Evolutionary conservation across 2,113 vertebrate species (phyloP).

Genomic region (Mustela nigripes): DNA sequence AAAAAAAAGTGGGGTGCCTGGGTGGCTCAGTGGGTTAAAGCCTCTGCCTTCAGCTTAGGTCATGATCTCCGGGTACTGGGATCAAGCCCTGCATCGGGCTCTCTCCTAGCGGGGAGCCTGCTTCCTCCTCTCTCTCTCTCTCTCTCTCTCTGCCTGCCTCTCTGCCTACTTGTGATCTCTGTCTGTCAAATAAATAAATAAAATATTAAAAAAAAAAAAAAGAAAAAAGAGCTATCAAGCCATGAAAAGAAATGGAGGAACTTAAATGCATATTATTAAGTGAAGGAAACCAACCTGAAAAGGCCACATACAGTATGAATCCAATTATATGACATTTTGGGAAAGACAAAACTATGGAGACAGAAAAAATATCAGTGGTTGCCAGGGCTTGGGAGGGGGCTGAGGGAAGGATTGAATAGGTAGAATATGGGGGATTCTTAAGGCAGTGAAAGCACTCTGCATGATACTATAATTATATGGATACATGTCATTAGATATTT

Average conservation of each 20-base stretch:
- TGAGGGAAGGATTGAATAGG: not conserved
- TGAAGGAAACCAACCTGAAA: not conserved
- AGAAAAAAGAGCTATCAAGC: not conserved
- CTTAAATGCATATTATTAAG: not conserved
- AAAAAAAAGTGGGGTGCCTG: too few relatives aligned
- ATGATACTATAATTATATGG: not conserved
- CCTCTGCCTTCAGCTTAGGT: too few relatives aligned
- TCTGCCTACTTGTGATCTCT: too few relatives aligned
- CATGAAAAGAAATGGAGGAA: not conserved
- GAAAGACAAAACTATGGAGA: not conserved
- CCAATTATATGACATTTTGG: not conserved
- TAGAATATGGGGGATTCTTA: not conserved
- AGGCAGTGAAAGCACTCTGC: not conserved
- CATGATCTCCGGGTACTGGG: too few relatives aligned
- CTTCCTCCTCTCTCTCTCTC: too few relatives aligned
- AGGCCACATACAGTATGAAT: not conserved
- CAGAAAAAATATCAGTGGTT: not conserved
- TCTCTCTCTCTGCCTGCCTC: too few relatives aligned
- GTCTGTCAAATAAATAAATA: too few relatives aligned
- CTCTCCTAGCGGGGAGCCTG: too few relatives aligned
- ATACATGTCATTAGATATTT: not conserved
- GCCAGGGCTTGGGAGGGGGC: not conserved
- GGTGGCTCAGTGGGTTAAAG: too few relatives aligned
- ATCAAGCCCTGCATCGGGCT: too few relatives aligned
- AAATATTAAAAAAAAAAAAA: fast-evolving